phyloP scores from a whole-genome alignment of 1,140 invertebrate genomes.

The Drosophila arawakana region DNA sequence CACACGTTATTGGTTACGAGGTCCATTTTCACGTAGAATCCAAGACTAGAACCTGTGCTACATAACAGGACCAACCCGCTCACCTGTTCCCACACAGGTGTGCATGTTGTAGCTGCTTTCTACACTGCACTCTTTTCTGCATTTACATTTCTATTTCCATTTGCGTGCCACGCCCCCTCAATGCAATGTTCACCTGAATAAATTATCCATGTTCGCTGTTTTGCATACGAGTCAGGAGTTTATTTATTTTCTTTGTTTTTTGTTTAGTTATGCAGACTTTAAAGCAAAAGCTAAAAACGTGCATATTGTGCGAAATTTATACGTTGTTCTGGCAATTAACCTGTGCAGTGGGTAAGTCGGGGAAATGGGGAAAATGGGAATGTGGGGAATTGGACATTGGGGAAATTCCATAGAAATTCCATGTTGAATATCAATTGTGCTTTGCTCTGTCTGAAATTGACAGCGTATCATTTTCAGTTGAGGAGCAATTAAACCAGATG shows the following conservation, averaged over 20 bases:
- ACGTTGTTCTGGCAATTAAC: constrained; percentile 10
- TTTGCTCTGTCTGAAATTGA: constrained; percentile 8
- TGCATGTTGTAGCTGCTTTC: constrained; percentile 27
- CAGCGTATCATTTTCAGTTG: constrained; percentile 21
- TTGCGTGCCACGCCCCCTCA: constrained; percentile 35
- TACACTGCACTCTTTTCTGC: constrained; percentile 33
- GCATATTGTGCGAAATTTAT: constrained; percentile 20
- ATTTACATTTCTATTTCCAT: constrained; percentile 77
- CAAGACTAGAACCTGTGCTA: constrained; percentile 1
- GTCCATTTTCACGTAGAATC: constrained; percentile 54
- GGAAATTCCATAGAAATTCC: neutral
- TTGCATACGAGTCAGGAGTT: constrained; percentile 50
- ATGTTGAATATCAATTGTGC: constrained; percentile 7
- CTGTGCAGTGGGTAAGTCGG: neutral
- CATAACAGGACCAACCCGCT: constrained; percentile 1
- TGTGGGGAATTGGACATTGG: neutral
- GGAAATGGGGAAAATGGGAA: no score
- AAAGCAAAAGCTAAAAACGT: constrained; percentile 39
- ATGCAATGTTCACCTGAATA: constrained; percentile 70
- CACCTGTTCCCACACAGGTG: neutral
- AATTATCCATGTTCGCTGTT: constrained; percentile 66
- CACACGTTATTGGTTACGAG: constrained; percentile 58
- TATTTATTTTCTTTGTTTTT: neutral
- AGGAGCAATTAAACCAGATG: neutral
- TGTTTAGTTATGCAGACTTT: constrained; percentile 5